These are phyloP conservation scores for Mesocentrotus franciscanus DNA, from an alignment of 53 echinoderm and acorn worm species.

Conservation along the genomic window DNA sequence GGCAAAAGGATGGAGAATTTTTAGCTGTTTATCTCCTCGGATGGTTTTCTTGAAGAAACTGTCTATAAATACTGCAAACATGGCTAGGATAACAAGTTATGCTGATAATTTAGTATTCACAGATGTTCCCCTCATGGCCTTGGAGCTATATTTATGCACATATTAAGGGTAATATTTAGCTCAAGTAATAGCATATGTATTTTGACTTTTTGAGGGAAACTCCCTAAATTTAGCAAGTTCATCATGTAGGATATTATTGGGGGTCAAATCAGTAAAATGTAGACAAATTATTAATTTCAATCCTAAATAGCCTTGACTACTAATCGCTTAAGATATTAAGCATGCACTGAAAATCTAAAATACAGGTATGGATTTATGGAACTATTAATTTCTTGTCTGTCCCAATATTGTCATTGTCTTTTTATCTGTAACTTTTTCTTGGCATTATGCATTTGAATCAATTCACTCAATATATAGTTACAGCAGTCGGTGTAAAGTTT, in stretches of 20 bases:
- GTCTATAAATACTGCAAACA: background rate
- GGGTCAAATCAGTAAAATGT: no score
- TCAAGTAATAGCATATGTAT: no score
- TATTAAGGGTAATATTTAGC: background rate
- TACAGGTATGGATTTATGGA: no score
- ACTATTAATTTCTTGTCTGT: background rate
- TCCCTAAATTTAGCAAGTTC: no score
- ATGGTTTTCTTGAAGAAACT: background rate
- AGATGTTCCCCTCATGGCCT: background rate
- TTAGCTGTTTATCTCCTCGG: background rate
- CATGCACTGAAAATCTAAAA: no score
- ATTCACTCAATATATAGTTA: background rate
- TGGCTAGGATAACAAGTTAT: background rate
- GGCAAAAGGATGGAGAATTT: background rate
- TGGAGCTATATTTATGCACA: background rate
- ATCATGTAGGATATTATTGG: no score
- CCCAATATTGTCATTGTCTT: background rate
- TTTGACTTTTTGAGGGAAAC: no score
- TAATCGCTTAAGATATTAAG: no score
- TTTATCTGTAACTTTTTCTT: background rate
- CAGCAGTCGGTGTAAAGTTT: background rate
- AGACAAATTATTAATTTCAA: no score
- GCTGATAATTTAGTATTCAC: background rate
- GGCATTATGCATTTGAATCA: background rate
- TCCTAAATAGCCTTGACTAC: no score